Conservation (phyloP, 2,797 vertebrate genomes). For the Sorex maritimensis region DNA sequence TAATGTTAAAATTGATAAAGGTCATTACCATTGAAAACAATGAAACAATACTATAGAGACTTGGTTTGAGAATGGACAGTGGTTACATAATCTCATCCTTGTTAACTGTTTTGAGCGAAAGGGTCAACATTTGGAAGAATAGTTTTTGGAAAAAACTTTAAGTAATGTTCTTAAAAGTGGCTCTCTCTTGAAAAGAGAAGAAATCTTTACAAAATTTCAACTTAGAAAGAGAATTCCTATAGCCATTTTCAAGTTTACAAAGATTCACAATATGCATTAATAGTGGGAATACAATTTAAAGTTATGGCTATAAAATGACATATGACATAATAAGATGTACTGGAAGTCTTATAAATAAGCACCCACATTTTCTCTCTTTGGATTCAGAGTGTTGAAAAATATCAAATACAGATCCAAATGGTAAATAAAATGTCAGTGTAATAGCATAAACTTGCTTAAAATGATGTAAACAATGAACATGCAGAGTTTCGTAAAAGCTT, state of each 20-base stretch:
- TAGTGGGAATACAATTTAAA: background rate
- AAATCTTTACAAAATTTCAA: background rate
- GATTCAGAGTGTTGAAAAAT: background rate
- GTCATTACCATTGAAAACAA: background rate
- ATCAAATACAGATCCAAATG: constrained; percentile 20
- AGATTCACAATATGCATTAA: background rate
- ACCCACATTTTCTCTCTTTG: background rate
- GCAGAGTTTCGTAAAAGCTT: background rate
- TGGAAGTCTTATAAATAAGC: background rate
- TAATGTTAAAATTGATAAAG: constrained; percentile 25
- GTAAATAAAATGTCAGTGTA: background rate
- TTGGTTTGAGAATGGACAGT: background rate
- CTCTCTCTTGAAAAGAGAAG: background rate
- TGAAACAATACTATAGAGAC: background rate
- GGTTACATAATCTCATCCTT: background rate
- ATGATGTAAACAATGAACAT: background rate
- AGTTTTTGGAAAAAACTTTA: background rate
- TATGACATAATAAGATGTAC: background rate
- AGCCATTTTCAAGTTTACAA: background rate
- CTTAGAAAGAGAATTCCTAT: background rate
- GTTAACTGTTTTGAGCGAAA: background rate
- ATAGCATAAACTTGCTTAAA: background rate
- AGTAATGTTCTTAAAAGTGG: background rate
- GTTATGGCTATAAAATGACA: background rate
- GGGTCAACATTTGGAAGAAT: background rate